Base-by-base conservation (phyloP, 1,140 invertebrate genomes). In the Drosophila busckii region DNA sequence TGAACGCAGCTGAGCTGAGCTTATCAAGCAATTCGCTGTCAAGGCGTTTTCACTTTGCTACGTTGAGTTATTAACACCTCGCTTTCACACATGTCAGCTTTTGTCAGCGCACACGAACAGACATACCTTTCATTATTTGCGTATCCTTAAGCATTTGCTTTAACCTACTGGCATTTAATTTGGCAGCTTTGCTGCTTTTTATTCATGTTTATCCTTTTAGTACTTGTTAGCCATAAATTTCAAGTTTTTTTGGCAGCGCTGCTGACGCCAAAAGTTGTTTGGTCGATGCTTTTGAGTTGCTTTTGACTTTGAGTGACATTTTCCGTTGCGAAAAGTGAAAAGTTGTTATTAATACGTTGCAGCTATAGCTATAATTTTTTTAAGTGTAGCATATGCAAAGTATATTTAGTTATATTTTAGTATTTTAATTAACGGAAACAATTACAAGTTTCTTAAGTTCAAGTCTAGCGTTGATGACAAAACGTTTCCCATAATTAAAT, bases 261-360 rank as follows among this genome's bases (percentile, higher is more conserved):
- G 41, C 58, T 62, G 59, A 54, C 52, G 46, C 52, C 69, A 26
- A 64, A 70, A 61, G 70, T 59, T 68, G 68, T 68, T 75, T 80
- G 73, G 32, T 82, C 69, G 64, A 70, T 82, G 63, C 34, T 28
- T 29, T 56, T 60, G 31, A 42, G 58, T 61, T 80, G 52, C 55
- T 60, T 44, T 9, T 66, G 75, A 82, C 75, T 73, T 80, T 80
- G 75, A 80, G 75, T 80, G 75, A 80, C 75, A 80, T 62, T 80
- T 80, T 80, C 69, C 75, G 75, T 38, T 82, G 75, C 56, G 55
- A 70, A 70, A 82, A 80, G 75, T 80, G 75, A 82, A 80, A 80
- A 80, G 75, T 82, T 82, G 67, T 54, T 78, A 61, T 82, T 82
- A 68, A 73, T 67, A 68, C 55, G n/a, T 63, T 35, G 25, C 45